phyloP scores from a whole-genome alignment of 2,113 vertebrate genomes.

The Melierax canorus region DNA sequence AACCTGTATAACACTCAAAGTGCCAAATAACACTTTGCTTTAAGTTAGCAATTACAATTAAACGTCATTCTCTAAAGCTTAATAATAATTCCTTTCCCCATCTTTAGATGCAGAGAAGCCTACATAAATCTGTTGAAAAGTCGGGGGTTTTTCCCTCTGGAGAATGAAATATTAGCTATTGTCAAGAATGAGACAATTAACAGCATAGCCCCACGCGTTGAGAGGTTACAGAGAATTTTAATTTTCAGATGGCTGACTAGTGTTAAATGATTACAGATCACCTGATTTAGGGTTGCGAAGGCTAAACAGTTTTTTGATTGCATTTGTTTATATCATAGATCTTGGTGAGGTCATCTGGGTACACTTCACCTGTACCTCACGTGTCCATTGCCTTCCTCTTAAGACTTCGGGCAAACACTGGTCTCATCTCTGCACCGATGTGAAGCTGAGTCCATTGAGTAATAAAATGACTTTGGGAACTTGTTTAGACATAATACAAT shows the following conservation, averaged over 20 bases:
- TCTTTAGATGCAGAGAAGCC: background rate
- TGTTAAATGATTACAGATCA: background rate
- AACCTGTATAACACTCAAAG: background rate
- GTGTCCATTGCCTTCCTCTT: background rate
- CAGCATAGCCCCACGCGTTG: accelerated
- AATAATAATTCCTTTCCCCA: background rate
- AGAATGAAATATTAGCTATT: background rate
- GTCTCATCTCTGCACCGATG: background rate
- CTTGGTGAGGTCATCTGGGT: background rate
- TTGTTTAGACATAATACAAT: background rate
- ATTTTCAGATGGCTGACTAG: background rate
- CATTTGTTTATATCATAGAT: background rate
- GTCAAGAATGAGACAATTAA: background rate
- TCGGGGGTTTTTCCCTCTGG: accelerated
- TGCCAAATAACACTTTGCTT: background rate
- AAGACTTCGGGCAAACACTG: background rate
- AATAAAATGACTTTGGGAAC: background rate
- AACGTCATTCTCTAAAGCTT: background rate
- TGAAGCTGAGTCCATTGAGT: background rate
- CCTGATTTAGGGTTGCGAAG: background rate
- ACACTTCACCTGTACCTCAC: background rate
- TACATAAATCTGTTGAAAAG: background rate
- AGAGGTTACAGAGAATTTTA: background rate
- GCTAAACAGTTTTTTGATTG: background rate
- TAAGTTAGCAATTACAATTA: background rate